Base-by-base conservation (phyloP, 2,113 vertebrate species). In the Baryphthengus martii region DNA sequence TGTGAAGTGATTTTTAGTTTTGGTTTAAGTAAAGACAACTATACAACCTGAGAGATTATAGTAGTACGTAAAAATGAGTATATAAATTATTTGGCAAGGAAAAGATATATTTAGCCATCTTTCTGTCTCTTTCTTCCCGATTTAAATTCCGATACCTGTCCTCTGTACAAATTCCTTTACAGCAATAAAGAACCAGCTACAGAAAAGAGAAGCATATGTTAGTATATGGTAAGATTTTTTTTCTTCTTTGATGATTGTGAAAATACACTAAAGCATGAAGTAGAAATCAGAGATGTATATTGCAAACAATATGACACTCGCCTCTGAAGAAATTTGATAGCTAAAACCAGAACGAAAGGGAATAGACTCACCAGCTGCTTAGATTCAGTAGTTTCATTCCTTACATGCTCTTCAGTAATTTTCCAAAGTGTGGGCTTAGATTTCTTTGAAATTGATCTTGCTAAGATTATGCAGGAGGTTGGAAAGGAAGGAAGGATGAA, bases 291-390 rank as follows among this genome's bases (percentile, higher is more conserved):
- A 84, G 55, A 33, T 58, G 31, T 66, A 12, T 62, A 61, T 21
- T 40, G 56, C 52, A 77, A 84, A 21, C 35, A 93, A 68, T 6
- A 6, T 11, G 56, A 59, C 37, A 35, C 31, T 78, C 20, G 3
- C 18, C 31, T 70, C 56, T 81, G 19, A 40, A 56, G 75, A 68
- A 91, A 70, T 76, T 88, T 79, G 88, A 66, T 28, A 94, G 29
- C 35, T 88, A 80, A 88, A 92, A 86, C 28, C 42, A 84, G 92
- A 92, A 83, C 45, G 28, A 93, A 92, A 92, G 59, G 37, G 28
- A 90, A 74, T 55, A 92, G 84, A 81, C 68, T 55, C 53, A 28
- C 37, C 78, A 76, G 19, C 56, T 65, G 49, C 76, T 89, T 84
- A 53, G 24, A 63, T 33, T 85, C 61, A 66, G 15, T 23, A 59